phyloP scores from a whole-genome alignment of 1,140 invertebrate species.

The Halesus radiatus region DNA sequence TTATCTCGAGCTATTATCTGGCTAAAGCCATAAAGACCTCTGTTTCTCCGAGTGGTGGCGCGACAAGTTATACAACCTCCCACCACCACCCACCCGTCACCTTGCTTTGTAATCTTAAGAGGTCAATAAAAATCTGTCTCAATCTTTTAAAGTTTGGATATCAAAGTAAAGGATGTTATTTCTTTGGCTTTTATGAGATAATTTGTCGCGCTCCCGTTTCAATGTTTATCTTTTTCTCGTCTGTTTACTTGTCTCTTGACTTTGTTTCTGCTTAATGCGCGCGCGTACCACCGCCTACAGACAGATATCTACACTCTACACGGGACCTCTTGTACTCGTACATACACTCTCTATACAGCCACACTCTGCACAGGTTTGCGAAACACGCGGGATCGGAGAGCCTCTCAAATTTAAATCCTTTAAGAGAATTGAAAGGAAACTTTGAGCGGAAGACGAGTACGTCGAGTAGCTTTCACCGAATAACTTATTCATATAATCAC shows the following conservation, averaged over 20 bases:
- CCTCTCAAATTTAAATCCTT: not conserved
- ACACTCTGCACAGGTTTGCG: not conserved
- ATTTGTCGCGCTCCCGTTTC: conserved; percentile 21
- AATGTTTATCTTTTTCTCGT: conserved; percentile 29
- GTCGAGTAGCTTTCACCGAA: not conserved
- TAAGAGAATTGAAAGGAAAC: conserved; percentile 15
- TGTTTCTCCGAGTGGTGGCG: conserved; percentile 10
- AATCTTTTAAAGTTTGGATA: conserved; percentile 26
- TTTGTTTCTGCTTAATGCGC: conserved; percentile 13
- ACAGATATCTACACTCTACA: no score
- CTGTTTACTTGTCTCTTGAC: conserved; percentile 7
- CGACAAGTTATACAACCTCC: not conserved
- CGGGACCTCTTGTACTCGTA: no score
- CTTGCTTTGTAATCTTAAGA: conserved; percentile 9
- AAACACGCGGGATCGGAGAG: not conserved
- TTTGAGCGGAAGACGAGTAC: not conserved
- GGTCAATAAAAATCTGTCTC: conserved; percentile 28
- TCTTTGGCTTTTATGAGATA: conserved; percentile 35
- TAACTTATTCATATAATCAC: not conserved
- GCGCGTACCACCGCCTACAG: no score
- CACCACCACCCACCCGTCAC: not conserved
- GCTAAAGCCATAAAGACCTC: conserved; percentile 33
- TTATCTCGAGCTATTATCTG: conserved; percentile 37
- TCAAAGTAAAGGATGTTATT: conserved; percentile 9
- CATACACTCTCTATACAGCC: no score